Evolutionary conservation across 2,888 invertebrate species (phyloP).

Genomic region (Chalcosyrphus nemorum): DNA sequence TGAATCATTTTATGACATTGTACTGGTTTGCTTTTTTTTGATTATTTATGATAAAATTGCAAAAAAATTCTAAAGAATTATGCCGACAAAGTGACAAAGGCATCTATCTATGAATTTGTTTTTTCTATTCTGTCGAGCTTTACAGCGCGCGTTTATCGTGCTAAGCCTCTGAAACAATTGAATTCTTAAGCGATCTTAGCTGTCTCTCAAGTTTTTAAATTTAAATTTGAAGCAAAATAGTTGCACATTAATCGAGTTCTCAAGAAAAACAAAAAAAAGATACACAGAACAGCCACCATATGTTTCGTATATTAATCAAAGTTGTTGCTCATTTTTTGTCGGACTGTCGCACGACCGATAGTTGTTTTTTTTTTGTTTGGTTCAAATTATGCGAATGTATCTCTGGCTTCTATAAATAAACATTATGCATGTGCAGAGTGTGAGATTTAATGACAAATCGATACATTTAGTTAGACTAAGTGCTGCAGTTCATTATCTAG

Average conservation of each 20-base stretch:
- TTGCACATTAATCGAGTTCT: conserved; percentile 17
- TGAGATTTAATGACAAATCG: conserved; percentile 35
- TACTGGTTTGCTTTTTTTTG: background rate
- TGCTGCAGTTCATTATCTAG: conserved; percentile 32
- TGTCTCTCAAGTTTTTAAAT: background rate
- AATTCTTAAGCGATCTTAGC: background rate
- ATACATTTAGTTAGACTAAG: conserved; percentile 10
- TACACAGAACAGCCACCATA: background rate
- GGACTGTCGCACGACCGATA: background rate
- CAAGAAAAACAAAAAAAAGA: too few relatives aligned
- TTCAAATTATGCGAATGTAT: background rate
- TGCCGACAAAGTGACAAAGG: background rate
- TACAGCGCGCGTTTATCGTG: background rate
- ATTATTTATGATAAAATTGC: background rate
- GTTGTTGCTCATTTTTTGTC: background rate
- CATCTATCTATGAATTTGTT: background rate
- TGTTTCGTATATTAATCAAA: conserved; percentile 10
- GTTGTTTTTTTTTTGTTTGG: background rate
- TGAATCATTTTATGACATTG: conserved; percentile 4
- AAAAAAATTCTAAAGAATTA: background rate
- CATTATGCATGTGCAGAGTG: background rate
- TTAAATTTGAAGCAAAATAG: conserved; percentile 17
- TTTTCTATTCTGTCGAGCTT: background rate
- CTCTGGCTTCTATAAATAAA: conserved; percentile 30
- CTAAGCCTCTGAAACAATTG: conserved; percentile 17